These are phyloP conservation scores for Lycaon pictus DNA, from an alignment of 2,113 vertebrate genomes.

Conservation along the genomic window DNA sequence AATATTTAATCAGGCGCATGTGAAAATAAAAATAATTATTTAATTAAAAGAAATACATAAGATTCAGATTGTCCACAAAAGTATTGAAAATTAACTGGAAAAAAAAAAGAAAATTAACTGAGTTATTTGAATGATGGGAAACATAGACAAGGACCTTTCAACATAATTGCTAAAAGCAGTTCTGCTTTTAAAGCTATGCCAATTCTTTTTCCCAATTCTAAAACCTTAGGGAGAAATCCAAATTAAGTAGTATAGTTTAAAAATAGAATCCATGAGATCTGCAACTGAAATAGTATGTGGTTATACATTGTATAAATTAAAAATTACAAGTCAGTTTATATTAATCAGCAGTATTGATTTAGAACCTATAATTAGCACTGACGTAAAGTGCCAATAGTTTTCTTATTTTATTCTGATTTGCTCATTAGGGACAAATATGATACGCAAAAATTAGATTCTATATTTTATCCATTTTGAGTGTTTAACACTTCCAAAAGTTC, in stretches of 20 bases:
- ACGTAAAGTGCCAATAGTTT: not conserved
- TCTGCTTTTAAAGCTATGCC: slow-evolving; percentile 17
- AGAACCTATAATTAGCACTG: not conserved
- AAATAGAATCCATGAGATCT: slow-evolving; percentile 19
- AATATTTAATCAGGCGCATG: not conserved
- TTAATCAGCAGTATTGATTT: slow-evolving; percentile 38
- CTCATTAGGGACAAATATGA: slow-evolving; percentile 30
- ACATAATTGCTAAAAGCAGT: slow-evolving; percentile 5
- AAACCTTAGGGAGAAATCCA: slow-evolving; percentile 36
- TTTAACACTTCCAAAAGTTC: slow-evolving; percentile 43
- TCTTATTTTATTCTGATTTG: slow-evolving; percentile 37
- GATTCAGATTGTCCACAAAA: slow-evolving; percentile 4
- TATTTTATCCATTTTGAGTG: slow-evolving; percentile 2
- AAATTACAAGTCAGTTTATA: slow-evolving; percentile 49
- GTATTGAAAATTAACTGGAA: slow-evolving; percentile 23
- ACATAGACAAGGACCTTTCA: not conserved
- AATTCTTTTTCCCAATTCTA: slow-evolving; percentile 13
- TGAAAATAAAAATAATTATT: not conserved
- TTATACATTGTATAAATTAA: not conserved
- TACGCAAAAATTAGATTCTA: not conserved
- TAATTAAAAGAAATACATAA: slow-evolving; percentile 25
- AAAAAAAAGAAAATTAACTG: slow-evolving; percentile 34
- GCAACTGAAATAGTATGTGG: not conserved
- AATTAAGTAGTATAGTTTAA: slow-evolving; percentile 39
- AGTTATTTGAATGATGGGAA: slow-evolving; percentile 1